A percentile compares a stretch with the other conserved stretches of the same genome.
phyloP scores from a whole-genome alignment of 2,113 vertebrate genomes.

The Lophius piscatorius region DNA sequence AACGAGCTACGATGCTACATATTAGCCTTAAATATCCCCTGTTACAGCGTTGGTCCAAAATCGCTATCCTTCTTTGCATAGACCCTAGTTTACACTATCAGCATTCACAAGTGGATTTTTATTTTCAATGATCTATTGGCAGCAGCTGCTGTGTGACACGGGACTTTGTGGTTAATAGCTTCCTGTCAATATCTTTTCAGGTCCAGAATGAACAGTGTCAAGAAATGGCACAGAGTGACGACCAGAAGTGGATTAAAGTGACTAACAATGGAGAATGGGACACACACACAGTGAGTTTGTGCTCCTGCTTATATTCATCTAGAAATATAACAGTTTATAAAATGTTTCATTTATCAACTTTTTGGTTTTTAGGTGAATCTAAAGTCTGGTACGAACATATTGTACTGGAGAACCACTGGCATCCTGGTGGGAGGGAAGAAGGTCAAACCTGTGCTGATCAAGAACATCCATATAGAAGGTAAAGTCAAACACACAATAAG shows the following conservation, averaged over 20 bases:
- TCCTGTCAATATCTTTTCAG: constrained; percentile 68
- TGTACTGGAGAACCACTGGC: constrained; percentile 97
- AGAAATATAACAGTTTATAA: not conserved
- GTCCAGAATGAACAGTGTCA: constrained; percentile 98
- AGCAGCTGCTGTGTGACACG: not conserved
- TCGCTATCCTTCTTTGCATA: too few species aligned
- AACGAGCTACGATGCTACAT: too few species aligned
- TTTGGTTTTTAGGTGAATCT: constrained; percentile 84
- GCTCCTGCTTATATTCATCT: not conserved
- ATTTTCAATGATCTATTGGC: not conserved
- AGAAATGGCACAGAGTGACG: constrained; percentile 87
- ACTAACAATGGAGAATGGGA: constrained; percentile 91
- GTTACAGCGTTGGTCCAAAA: not conserved
- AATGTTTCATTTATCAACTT: not conserved
- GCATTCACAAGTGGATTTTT: not conserved
- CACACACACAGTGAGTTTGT: constrained; percentile 85
- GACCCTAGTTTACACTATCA: not conserved
- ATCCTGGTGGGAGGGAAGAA: constrained; percentile 92
- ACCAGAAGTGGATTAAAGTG: constrained; percentile 93
- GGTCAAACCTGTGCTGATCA: constrained; percentile 92
- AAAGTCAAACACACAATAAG: constrained; percentile 7
- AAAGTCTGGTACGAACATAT: constrained; percentile 94
- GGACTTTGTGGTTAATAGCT: not conserved
- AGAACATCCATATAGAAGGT: constrained; percentile 96
- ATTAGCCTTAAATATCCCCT: too few species aligned